phyloP scores from a whole-genome alignment of 2,797 vertebrate species.

The Heliangelus exortis region DNA sequence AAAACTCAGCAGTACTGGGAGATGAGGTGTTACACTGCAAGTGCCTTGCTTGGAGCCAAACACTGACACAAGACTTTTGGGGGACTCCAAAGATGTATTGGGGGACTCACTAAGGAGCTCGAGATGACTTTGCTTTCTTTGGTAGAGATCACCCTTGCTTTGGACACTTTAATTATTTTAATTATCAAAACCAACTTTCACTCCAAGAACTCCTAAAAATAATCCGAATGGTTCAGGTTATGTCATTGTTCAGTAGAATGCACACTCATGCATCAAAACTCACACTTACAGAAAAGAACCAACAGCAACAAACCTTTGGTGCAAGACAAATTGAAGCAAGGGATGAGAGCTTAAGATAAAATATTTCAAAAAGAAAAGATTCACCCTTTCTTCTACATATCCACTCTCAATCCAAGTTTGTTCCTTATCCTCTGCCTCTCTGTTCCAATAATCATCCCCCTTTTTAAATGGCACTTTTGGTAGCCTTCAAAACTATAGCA shows the following conservation, averaged over 20 bases:
- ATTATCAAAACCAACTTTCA: not conserved
- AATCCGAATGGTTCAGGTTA: not conserved
- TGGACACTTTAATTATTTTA: not conserved
- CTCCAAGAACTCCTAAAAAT: not conserved
- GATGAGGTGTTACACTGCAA: not conserved
- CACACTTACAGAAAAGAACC: not conserved
- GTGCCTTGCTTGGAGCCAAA: not conserved
- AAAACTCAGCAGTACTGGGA: not conserved
- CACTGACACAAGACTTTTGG: not conserved
- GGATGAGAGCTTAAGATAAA: not conserved
- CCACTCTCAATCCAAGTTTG: not conserved
- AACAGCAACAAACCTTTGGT: not conserved
- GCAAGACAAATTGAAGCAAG: not conserved
- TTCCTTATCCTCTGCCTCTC: not conserved
- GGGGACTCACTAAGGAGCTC: not conserved
- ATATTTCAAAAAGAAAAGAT: not conserved
- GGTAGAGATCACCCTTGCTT: not conserved
- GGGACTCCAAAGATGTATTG: not conserved
- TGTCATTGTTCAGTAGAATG: not conserved
- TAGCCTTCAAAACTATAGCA: not conserved
- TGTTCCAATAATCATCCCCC: not conserved
- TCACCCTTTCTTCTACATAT: not conserved
- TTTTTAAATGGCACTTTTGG: not conserved
- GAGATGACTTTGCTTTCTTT: not conserved
- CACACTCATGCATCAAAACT: too few species aligned